A percentile compares a stretch with the other conserved stretches of the same genome.
These are phyloP conservation scores for Polypedilum vanderplanki DNA, from an alignment of 1,140 invertebrate species.

Conservation along the genomic window DNA sequence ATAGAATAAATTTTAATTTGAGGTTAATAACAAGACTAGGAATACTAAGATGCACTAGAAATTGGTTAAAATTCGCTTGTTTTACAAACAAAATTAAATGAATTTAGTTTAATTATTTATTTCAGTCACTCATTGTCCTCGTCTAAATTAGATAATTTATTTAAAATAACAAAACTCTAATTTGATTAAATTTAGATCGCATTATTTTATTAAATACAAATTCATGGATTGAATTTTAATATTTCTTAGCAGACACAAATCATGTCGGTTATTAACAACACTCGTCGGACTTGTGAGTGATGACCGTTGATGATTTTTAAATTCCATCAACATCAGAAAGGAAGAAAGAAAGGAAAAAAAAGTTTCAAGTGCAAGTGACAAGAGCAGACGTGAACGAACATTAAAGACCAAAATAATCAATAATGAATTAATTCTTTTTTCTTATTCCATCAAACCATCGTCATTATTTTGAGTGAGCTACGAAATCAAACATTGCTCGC, in stretches of 20 bases:
- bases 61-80: no score
- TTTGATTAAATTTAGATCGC: background rate
- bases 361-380: background rate
- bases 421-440: slow-evolving; percentile 7
- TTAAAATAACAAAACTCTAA: no score
- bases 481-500: background rate
- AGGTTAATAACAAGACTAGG: no score
- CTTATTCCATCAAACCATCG: slow-evolving; percentile 10
- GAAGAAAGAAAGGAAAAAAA: background rate
- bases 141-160: no score
- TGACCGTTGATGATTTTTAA: background rate
- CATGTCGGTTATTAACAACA: no score
- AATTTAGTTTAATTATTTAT: no score
- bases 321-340: background rate
- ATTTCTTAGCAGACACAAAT: no score
- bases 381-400: background rate
- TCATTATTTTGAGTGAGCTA: background rate
- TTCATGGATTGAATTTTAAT: background rate
- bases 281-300: background rate
- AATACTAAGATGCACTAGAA: no score
- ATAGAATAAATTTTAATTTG: no score
- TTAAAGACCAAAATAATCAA: slow-evolving; percentile 15
- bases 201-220: background rate
- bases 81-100: no score
- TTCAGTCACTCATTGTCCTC: no score